These are phyloP conservation scores for Coecobrya sp. DNA, from an alignment of 2,888 invertebrate species.

Conservation along the genomic window DNA sequence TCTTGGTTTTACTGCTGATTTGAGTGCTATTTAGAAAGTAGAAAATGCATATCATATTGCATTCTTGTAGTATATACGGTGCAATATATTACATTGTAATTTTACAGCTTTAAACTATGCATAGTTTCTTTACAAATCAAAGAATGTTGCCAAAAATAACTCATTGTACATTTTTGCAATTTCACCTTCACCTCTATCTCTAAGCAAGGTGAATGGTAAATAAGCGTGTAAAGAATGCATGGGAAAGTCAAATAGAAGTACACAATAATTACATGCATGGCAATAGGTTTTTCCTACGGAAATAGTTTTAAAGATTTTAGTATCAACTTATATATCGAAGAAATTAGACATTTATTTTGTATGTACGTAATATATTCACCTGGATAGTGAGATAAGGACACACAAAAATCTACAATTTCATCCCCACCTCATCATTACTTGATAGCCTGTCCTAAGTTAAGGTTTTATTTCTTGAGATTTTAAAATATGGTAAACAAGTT, in stretches of 20 bases:
- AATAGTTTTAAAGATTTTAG: neutral
- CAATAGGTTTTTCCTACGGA: neutral
- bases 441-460: constrained; percentile 54
- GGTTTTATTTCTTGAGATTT: constrained; percentile 46
- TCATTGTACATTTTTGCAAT: neutral
- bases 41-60: neutral
- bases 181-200: no score
- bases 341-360: no score
- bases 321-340: neutral
- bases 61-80: neutral
- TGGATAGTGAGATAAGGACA: no score
- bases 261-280: no score
- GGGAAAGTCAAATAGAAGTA: constrained; percentile 48
- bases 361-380: no score
- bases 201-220: no score
- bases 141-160: constrained; percentile 38
- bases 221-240: neutral
- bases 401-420: neutral
- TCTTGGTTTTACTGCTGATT: constrained; percentile 87
- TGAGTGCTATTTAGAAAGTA: constrained; percentile 83
- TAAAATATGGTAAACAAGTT: neutral
- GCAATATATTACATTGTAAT: neutral
- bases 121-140: neutral
- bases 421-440: neutral
- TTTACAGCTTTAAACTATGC: constrained; percentile 8